These are phyloP conservation scores for Umimayanthus kanabou DNA, from an alignment of 92 coral and sea anemone species.

Conservation along the genomic window DNA sequence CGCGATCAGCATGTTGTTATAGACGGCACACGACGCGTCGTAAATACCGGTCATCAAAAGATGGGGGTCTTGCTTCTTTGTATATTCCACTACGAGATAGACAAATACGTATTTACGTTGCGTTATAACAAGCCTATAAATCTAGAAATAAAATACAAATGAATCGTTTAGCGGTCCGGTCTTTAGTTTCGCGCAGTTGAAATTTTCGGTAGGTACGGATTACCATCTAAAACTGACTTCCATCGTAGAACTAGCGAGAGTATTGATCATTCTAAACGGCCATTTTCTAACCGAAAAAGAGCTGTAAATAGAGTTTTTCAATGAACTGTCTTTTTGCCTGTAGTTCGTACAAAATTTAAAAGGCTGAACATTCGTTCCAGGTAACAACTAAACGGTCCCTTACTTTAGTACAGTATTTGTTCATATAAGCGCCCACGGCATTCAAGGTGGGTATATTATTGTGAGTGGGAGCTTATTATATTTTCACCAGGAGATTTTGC, in stretches of 20 bases:
- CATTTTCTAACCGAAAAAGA: neutral
- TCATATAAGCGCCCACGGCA: too few species aligned
- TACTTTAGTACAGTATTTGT: neutral
- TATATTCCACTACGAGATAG: conserved; percentile 75
- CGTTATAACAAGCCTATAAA: neutral
- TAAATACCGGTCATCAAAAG: conserved; percentile 91
- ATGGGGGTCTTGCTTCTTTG: conserved; percentile 89
- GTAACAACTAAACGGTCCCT: neutral
- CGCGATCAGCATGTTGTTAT: conserved; percentile 89
- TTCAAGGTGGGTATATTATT: too few species aligned
- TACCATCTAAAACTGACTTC: too few species aligned
- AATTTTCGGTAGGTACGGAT: too few species aligned
- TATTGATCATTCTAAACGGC: too few species aligned
- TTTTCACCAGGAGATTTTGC: too few species aligned
- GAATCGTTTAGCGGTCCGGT: too few species aligned
- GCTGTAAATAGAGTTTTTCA: neutral
- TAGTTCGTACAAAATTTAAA: neutral
- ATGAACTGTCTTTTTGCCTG: neutral
- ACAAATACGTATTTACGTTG: neutral
- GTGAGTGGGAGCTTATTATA: too few species aligned
- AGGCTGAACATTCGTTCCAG: neutral
- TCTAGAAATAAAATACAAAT: neutral
- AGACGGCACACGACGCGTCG: conserved; percentile 82
- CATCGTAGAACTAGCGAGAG: too few species aligned
- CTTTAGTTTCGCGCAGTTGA: too few species aligned